These are phyloP conservation scores for Siphamia tubifer DNA, from an alignment of 2,113 vertebrate genomes.

Conservation along the genomic window DNA sequence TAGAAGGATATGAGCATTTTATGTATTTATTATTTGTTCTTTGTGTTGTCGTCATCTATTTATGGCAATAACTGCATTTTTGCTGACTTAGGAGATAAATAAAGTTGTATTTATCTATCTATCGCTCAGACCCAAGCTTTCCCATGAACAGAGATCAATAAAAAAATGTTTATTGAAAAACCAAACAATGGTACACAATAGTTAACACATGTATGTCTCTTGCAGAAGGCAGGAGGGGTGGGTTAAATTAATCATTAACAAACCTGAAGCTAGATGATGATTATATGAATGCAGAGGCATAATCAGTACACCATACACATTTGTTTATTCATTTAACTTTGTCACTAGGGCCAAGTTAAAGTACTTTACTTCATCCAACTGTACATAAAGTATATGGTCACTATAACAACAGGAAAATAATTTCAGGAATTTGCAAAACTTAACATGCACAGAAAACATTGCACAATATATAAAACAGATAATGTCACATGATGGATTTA, in stretches of 20 bases:
- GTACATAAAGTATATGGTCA: constrained; percentile 4
- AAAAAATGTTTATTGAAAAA: constrained; percentile 50
- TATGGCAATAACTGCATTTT: too few species aligned
- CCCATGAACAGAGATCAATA: constrained; percentile 10
- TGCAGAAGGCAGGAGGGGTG: background rate
- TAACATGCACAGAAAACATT: background rate
- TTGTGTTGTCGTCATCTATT: too few species aligned
- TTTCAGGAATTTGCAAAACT: constrained; percentile 4
- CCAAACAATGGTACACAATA: constrained; percentile 16
- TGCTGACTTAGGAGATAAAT: too few species aligned
- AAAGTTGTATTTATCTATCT: too few species aligned
- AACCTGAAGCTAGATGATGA: constrained; percentile 8
- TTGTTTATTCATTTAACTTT: constrained; percentile 15
- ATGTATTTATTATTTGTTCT: too few species aligned
- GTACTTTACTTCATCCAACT: background rate
- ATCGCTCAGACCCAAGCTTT: background rate
- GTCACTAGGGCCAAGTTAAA: background rate
- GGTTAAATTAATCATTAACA: constrained; percentile 43
- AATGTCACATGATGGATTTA: background rate
- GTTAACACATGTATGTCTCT: background rate
- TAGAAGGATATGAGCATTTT: too few species aligned
- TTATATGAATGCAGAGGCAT: constrained; percentile 32
- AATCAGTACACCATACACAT: constrained; percentile 44
- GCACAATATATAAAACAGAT: constrained; percentile 5
- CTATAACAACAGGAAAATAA: constrained; percentile 1